Conservation (phyloP, 2,113 vertebrate genomes). For the Pyrgilauda ruficollis region DNA sequence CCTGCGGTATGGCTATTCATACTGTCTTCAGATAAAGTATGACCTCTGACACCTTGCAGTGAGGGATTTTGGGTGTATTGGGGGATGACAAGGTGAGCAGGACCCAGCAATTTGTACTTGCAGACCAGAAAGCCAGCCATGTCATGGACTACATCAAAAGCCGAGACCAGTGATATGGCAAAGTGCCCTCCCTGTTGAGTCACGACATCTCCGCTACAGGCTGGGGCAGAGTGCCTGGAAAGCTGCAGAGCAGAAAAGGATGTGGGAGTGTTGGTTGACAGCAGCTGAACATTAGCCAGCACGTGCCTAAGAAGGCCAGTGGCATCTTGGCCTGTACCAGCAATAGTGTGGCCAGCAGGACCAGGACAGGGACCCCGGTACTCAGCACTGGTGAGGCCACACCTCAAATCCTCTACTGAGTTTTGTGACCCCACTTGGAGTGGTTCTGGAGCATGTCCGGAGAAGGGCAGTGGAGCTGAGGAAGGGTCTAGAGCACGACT, state of each 20-base stretch:
- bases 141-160: background rate
- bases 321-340: background rate
- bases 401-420: background rate
- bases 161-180: accelerated
- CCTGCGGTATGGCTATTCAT: background rate
- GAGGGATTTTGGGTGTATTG: background rate
- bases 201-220: background rate
- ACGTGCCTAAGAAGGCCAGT: background rate
- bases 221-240: background rate
- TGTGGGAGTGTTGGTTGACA: accelerated
- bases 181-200: background rate
- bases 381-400: accelerated
- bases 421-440: accelerated
- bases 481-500: background rate
- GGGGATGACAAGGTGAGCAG: background rate
- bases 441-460: background rate
- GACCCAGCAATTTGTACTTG: background rate
- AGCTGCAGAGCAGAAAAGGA: background rate
- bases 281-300: accelerated
- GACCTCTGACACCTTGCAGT: accelerated
- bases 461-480: accelerated
- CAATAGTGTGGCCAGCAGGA: background rate
- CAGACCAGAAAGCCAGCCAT: accelerated
- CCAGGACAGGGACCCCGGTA: background rate
- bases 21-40: background rate